Conservation (phyloP, 2,888 invertebrate species). For the Trichopria drosophilae region DNA sequence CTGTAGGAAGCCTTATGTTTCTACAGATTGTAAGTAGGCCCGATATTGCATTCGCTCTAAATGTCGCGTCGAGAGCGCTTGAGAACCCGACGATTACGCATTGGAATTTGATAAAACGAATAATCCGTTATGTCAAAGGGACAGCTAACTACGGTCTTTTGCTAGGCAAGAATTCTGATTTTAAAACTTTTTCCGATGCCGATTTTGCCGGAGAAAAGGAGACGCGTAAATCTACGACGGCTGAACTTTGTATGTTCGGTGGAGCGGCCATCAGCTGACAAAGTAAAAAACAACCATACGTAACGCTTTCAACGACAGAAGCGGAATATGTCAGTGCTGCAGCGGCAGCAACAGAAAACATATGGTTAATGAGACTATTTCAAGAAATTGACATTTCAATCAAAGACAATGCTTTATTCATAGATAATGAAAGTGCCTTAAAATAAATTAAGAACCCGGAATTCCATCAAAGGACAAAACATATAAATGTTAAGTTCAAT, state of each 20-base stretch:
- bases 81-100: conserved; percentile 15
- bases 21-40: too few relatives aligned
- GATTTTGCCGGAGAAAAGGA: conserved; percentile 24
- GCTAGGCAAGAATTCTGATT: neutral
- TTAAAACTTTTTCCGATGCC: conserved; percentile 20
- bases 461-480: conserved; percentile 9
- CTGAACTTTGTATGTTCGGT: conserved; percentile 6
- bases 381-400: conserved; percentile 10
- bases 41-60: conserved; percentile 20
- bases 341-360: conserved; percentile 18
- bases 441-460: conserved; percentile 17
- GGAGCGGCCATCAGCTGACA: conserved; percentile 17
- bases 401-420: neutral
- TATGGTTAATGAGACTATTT: conserved; percentile 22
- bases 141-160: conserved; percentile 17
- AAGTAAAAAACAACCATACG: conserved; percentile 19
- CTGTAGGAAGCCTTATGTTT: too few relatives aligned
- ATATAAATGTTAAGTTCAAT: conserved; percentile 50
- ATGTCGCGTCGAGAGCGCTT: conserved; percentile 12
- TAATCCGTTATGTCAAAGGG: conserved; percentile 24
- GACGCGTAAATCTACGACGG: conserved; percentile 21
- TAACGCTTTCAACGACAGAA: conserved; percentile 23
- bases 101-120: conserved; percentile 26
- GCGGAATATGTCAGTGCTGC: conserved; percentile 19
- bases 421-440: conserved; percentile 19